Conservation (phyloP, 2,888 invertebrate genomes). For the Sceliomorpha sp. region DNA sequence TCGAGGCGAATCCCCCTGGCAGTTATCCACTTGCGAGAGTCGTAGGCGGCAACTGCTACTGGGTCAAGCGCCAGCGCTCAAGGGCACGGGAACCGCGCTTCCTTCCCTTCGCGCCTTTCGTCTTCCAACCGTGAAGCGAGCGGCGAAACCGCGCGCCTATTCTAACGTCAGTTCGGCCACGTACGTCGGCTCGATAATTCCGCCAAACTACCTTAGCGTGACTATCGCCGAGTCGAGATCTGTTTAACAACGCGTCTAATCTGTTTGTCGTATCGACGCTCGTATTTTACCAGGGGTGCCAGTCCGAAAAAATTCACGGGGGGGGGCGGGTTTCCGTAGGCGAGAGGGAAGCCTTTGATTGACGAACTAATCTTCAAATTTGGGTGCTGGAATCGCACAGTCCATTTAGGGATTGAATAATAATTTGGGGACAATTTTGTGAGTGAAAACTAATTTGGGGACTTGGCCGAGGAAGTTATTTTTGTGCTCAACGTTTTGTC, state of each 20-base stretch:
- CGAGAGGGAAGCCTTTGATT: no score
- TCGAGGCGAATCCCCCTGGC: slow-evolving; percentile 67
- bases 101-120: no score
- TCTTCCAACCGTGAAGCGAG: slow-evolving; percentile 52
- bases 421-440: no score
- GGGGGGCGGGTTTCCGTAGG: background rate
- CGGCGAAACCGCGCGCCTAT: slow-evolving; percentile 39
- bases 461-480: no score
- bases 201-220: slow-evolving; percentile 49
- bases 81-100: slow-evolving; percentile 67
- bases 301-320: background rate
- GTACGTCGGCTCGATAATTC: slow-evolving; percentile 43
- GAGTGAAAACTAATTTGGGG: no score
- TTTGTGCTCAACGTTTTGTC: no score
- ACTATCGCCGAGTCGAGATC: slow-evolving; percentile 44
- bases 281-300: slow-evolving; percentile 15
- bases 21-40: slow-evolving; percentile 73
- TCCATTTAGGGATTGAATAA: no score
- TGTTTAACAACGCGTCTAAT: slow-evolving; percentile 31
- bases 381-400: no score
- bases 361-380: no score
- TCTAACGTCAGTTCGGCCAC: slow-evolving; percentile 47
- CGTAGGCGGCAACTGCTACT: slow-evolving; percentile 66
- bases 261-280: slow-evolving; percentile 32
- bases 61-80: slow-evolving; percentile 70